Evolutionary conservation across 2,888 invertebrate species (phyloP).

Genomic region (Drosophila macrospina): DNA sequence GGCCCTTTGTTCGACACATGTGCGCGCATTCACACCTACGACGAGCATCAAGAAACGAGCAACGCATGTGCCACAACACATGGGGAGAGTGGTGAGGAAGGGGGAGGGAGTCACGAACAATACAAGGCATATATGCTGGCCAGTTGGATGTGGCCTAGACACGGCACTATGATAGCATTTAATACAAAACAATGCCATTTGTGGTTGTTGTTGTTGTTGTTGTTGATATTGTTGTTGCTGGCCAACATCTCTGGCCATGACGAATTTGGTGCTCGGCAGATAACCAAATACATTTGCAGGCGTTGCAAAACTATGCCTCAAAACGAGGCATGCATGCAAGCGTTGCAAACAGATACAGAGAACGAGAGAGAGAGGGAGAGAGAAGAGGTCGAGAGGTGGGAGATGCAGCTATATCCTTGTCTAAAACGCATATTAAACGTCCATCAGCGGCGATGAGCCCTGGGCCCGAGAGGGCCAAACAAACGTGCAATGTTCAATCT

Average conservation of each 20-base stretch:
- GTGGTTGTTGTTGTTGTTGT: conserved; percentile 14
- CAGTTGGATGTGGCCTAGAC: conserved; percentile 48
- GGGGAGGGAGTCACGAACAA: conserved; percentile 26
- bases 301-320: conserved; percentile 64
- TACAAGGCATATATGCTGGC: conserved; percentile 27
- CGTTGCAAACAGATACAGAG: not conserved
- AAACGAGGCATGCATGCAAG: conserved; percentile 14
- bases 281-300: conserved; percentile 64
- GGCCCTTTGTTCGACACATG: conserved; percentile 74
- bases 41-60: conserved; percentile 61
- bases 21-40: conserved; percentile 80
- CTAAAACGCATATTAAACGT: conserved; percentile 75
- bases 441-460: conserved; percentile 57
- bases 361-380: conserved; percentile 34
- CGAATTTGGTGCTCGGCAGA: conserved; percentile 60
- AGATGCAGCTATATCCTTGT: conserved; percentile 52
- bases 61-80: conserved; percentile 26
- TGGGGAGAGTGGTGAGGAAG: not conserved
- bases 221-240: conserved; percentile 35
- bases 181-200: conserved; percentile 64
- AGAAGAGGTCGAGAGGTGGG: conserved; percentile 4
- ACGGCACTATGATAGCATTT: conserved; percentile 69
- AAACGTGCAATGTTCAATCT: conserved; percentile 64
- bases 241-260: conserved; percentile 63
- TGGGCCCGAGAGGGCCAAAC: conserved; percentile 7